Evolutionary conservation across 2,888 invertebrate genomes (phyloP).

Genomic region (Sinotaia quadrata): DNA sequence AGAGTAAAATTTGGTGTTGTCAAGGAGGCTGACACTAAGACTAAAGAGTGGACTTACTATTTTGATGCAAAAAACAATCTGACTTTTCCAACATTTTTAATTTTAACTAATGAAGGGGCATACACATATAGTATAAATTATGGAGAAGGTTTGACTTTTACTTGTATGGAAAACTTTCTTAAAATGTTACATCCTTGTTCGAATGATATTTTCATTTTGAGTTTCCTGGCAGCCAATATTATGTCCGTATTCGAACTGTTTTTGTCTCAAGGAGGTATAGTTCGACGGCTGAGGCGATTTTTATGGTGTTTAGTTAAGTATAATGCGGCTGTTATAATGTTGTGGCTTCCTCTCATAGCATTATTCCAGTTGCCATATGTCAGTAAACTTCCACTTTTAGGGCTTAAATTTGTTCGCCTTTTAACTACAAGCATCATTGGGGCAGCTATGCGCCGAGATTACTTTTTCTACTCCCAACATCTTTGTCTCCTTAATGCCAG

Average conservation of each 20-base stretch:
- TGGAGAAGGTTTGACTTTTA: conserved; percentile 73
- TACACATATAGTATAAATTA: conserved; percentile 71
- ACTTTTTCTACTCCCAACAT: conserved; percentile 51
- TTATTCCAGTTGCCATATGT: conserved; percentile 71
- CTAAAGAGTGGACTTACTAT: conserved; percentile 26
- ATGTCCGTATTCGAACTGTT: conserved; percentile 73
- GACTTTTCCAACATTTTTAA: conserved; percentile 67
- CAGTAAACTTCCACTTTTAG: conserved; percentile 62
- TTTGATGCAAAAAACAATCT: conserved; percentile 44
- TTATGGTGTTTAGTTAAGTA: conserved; percentile 72
- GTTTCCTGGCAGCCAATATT: conserved; percentile 73
- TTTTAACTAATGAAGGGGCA: conserved; percentile 72
- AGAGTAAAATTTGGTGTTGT: conserved; percentile 73
- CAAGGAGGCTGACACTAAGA: conserved; percentile 43
- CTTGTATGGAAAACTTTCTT: conserved; percentile 73
- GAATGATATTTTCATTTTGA: conserved; percentile 75
- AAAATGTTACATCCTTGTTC: conserved; percentile 74
- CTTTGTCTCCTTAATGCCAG: conserved; percentile 43
- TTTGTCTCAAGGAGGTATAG: conserved; percentile 66
- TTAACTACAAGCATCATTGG: conserved; percentile 68
- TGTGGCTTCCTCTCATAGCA: conserved; percentile 73
- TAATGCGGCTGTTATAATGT: conserved; percentile 72
- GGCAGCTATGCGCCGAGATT: conserved; percentile 58
- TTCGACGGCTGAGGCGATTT: conserved; percentile 68
- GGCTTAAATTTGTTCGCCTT: conserved; percentile 64